These are phyloP conservation scores for Sinopyrophorus schimmeli DNA, from an alignment of 2,888 invertebrate species.

Conservation along the genomic window DNA sequence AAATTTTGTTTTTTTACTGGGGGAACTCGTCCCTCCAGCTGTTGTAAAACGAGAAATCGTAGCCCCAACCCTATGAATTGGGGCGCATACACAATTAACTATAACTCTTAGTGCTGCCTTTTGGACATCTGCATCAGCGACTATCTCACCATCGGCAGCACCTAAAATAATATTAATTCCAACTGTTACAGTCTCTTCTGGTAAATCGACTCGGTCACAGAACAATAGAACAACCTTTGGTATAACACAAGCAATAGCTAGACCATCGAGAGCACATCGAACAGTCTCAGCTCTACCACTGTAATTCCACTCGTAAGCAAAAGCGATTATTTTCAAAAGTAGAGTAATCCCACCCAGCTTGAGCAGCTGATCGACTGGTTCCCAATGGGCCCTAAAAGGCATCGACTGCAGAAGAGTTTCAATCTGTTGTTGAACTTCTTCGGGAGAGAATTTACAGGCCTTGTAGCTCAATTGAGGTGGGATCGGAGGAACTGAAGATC, in stretches of 20 bases:
- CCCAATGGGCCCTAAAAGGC: constrained; percentile 80
- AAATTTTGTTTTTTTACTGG: constrained; percentile 65
- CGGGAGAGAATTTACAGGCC: constrained; percentile 70
- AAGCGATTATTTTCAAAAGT: constrained; percentile 83
- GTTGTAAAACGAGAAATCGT: constrained; percentile 57
- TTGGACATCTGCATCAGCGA: constrained; percentile 89
- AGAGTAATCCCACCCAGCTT: constrained; percentile 81
- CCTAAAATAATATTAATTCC: constrained; percentile 78
- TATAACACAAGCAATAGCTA: constrained; percentile 88
- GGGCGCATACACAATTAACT: constrained; percentile 93
- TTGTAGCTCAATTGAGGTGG: constrained; percentile 56
- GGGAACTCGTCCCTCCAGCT: constrained; percentile 54
- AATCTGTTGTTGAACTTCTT: constrained; percentile 85
- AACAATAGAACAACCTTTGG: constrained; percentile 75
- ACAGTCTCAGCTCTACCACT: constrained; percentile 85
- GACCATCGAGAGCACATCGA: constrained; percentile 80
- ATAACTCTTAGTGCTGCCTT: constrained; percentile 88
- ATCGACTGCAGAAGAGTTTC: constrained; percentile 77
- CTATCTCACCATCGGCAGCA: constrained; percentile 89
- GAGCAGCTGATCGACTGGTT: constrained; percentile 85
- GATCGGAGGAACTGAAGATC: constrained; percentile 46
- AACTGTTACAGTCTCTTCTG: constrained; percentile 76
- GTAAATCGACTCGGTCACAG: constrained; percentile 75
- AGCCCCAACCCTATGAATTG: constrained; percentile 73
- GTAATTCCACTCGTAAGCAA: constrained; percentile 91